phyloP scores from a whole-genome alignment of 2,113 vertebrate genomes.

The Ciconia boyciana region DNA sequence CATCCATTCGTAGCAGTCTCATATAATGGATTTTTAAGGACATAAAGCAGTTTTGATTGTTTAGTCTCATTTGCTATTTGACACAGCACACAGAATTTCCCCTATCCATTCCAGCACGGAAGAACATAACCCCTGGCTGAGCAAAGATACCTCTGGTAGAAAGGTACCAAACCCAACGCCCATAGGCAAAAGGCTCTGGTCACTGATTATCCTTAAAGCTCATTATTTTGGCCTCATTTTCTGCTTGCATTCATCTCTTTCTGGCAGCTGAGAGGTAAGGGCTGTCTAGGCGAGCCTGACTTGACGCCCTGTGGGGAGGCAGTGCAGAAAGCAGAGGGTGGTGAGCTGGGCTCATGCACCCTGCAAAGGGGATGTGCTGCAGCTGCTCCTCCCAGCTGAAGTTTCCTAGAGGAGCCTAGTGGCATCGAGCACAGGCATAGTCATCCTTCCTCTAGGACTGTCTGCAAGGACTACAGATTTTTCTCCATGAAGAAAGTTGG shows the following conservation, averaged over 20 bases:
- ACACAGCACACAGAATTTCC: not conserved
- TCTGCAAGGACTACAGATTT: not conserved
- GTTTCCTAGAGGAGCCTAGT: not conserved
- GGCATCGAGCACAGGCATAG: not conserved
- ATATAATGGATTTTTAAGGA: not conserved
- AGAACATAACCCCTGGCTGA: not conserved
- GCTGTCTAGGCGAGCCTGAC: not conserved
- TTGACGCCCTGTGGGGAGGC: not conserved
- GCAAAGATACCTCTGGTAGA: not conserved
- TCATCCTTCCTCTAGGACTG: too few species aligned
- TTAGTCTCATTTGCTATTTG: not conserved
- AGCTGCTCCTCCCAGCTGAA: not conserved
- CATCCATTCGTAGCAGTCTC: accelerated
- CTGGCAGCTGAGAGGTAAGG: not conserved
- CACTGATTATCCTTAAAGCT: not conserved
- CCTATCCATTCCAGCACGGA: not conserved
- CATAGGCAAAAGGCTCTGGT: not conserved
- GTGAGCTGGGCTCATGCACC: accelerated
- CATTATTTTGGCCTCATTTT: not conserved
- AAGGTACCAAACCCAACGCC: not conserved
- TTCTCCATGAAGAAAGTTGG: not conserved
- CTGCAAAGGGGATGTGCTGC: not conserved
- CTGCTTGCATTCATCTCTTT: not conserved
- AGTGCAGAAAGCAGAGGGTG: not conserved
- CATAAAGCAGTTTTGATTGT: not conserved